Evolutionary conservation across 2,797 vertebrate species (phyloP), one percentile per base, ranked within the genome.

Genomic region (Lepus townsendii): DNA sequence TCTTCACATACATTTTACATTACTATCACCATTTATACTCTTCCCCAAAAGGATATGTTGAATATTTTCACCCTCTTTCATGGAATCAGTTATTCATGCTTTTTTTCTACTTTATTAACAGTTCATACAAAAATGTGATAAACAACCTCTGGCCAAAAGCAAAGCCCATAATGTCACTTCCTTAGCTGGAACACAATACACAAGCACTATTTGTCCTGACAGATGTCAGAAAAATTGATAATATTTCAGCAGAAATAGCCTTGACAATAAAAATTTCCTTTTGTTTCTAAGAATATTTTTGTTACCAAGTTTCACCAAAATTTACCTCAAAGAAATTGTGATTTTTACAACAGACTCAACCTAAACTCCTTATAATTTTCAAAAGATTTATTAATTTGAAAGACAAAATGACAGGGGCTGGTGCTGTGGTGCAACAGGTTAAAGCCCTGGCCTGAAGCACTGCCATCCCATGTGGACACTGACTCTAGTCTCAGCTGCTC

Each of bases 261-360:
- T 32, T 47, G 60, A 83, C 13, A 54, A 65, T n/a, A 62, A 76
- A 82, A 73, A 47, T 14, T 88, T 69, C 13, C 69, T 83, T 83
- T 77, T 85, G 26, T 80, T 60, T 85, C 78, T 26, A 24, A 85
- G 38, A 42, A 77, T 57, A 19, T 57, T 57, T 57, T 57, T 14
- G 14, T 19, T 57, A 57, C 6, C 63, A 80, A 60, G 7, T n/a
- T 85, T 88, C 91, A 85, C 13, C 50, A 84, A 72, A 60, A 68
- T 62, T 66, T 77, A 84, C 1, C 24, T 60, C 47, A n/a, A 80
- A 85, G 17, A 87, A 88, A 54, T 3, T 82, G 47, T 87, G 27
- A 77, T 66, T 93, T 95, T n/a, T 90, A 8, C 30, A 88, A 93
- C 42, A 88, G n/a, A 84, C n/a, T 91, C 22, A 88, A 52, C 7